Conservation (phyloP, 1,140 invertebrate genomes). For the Sycophila sp. region DNA sequence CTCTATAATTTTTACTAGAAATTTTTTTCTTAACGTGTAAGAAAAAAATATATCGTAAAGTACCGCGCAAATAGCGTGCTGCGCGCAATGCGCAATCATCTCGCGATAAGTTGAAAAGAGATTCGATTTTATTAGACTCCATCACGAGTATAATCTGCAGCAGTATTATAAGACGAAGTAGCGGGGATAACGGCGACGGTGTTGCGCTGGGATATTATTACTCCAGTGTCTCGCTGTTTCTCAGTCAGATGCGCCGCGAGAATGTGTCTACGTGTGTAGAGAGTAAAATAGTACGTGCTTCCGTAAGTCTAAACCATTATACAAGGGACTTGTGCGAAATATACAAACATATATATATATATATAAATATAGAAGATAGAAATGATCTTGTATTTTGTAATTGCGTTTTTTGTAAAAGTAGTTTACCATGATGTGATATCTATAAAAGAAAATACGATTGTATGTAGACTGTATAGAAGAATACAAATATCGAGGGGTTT, state of each 20-base stretch:
- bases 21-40: too few relatives aligned
- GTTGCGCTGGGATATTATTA: conserved; percentile 6
- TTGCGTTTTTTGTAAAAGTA: conserved; percentile 33
- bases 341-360: background rate
- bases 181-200: too few relatives aligned
- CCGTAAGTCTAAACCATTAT: conserved; percentile 13
- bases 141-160: background rate
- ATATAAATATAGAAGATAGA: conserved; percentile 22
- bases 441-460: background rate
- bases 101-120: background rate
- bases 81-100: conserved; percentile 28
- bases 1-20: too few relatives aligned
- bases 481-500: too few relatives aligned
- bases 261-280: conserved; percentile 10
- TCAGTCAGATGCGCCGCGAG: background rate
- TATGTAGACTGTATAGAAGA: conserved; percentile 11
- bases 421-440: conserved; percentile 3
- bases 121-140: conserved; percentile 15
- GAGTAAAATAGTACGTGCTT: conserved; percentile 30
- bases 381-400: conserved; percentile 39
- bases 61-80: too few relatives aligned
- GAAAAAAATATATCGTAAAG: too few relatives aligned
- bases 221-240: background rate
- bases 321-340: background rate
- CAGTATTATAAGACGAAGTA: conserved; percentile 24